phyloP scores from a whole-genome alignment of 1,140 invertebrate species.

The Gerris buenoi region DNA sequence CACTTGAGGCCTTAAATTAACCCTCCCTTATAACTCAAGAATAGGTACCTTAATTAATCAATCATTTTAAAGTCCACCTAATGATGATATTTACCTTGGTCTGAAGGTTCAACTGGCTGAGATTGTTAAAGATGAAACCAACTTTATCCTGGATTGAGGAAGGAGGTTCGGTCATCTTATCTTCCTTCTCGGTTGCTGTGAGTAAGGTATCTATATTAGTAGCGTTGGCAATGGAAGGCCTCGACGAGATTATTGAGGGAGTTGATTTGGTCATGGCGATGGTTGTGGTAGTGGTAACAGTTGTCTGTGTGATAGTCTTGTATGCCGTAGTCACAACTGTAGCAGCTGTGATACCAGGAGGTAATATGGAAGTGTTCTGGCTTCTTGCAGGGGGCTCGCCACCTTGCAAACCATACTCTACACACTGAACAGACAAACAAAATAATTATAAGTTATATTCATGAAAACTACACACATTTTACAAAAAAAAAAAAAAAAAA shows the following conservation, averaged over 20 bases:
- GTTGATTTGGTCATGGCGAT: slow-evolving; percentile 27
- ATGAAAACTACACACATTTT: too few species aligned
- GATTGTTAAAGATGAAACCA: slow-evolving; percentile 98
- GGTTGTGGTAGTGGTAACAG: slow-evolving; percentile 32
- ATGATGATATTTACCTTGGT: slow-evolving; percentile 71
- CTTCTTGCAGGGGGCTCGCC: slow-evolving; percentile 73
- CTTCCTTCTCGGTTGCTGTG: slow-evolving; percentile 85
- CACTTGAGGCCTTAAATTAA: too few species aligned
- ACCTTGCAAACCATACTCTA: slow-evolving; percentile 74
- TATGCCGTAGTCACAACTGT: slow-evolving; percentile 16
- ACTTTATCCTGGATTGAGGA: slow-evolving; percentile 84
- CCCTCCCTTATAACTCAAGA: too few species aligned
- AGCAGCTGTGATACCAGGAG: slow-evolving; percentile 36
- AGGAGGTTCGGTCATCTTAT: slow-evolving; percentile 71
- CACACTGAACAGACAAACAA: slow-evolving; percentile 39
- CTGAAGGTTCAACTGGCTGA: slow-evolving; percentile 86
- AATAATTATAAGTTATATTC: too few species aligned
- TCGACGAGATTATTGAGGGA: slow-evolving; percentile 20
- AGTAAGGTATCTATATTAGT: slow-evolving; percentile 96
- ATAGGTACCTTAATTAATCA: too few species aligned
- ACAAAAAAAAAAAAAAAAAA: too few species aligned
- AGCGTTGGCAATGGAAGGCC: slow-evolving; percentile 89
- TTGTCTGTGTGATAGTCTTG: slow-evolving; percentile 25
- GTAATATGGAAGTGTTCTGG: slow-evolving; percentile 51
- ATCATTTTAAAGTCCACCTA: too few species aligned